A percentile compares a stretch with the other conserved stretches of the same genome.
Evolutionary conservation across 2,888 invertebrate species (phyloP).

Genomic region (Chouioia cunea): DNA sequence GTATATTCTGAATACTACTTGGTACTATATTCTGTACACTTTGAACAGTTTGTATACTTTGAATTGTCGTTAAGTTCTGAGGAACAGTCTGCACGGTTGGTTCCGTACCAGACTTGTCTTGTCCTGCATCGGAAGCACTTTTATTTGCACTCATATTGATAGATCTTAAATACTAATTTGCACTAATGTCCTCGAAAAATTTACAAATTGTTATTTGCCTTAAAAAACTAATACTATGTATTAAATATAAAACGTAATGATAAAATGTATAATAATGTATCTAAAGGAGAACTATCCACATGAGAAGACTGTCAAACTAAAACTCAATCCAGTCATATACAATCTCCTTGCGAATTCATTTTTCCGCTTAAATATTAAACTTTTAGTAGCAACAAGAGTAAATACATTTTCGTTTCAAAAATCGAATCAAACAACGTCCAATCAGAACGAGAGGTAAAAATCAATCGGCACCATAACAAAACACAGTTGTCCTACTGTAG

Average conservation of each 20-base stretch:
- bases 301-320: background rate
- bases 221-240: background rate
- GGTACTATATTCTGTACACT: slow-evolving; percentile 60
- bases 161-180: slow-evolving; percentile 2
- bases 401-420: background rate
- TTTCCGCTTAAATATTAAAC: background rate
- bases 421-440: slow-evolving; percentile 1
- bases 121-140: slow-evolving; percentile 28
- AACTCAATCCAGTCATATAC: background rate
- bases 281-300: slow-evolving; percentile 2
- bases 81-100: slow-evolving; percentile 58
- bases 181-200: background rate
- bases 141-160: slow-evolving; percentile 49
- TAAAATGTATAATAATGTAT: background rate
- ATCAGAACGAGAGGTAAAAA: slow-evolving; percentile 1
- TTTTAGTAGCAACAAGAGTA: background rate
- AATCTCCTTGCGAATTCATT: background rate
- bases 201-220: background rate
- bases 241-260: slow-evolving; percentile 26
- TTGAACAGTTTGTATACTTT: slow-evolving; percentile 57
- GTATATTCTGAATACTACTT: slow-evolving; percentile 61
- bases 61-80: slow-evolving; percentile 63
- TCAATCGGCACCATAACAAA: slow-evolving; percentile 36
- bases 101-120: slow-evolving; percentile 61
- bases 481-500: background rate